Base-by-base conservation (phyloP, 2,797 vertebrate species). In the Centroberyx gerrardi region DNA sequence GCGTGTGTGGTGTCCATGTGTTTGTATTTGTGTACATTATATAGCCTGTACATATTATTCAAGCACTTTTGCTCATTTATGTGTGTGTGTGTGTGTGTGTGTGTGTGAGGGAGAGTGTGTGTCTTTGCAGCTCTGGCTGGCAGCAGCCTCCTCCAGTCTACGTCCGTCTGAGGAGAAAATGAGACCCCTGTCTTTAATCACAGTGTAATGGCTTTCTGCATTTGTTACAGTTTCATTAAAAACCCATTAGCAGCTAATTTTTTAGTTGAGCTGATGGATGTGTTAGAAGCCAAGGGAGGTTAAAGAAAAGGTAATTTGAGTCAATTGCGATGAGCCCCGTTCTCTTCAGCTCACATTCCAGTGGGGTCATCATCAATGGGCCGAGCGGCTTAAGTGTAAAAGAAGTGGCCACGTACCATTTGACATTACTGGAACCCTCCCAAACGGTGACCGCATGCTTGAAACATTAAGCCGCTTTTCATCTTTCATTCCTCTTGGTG, bases 181-280 rank as follows among this genome's bases (percentile, higher is more conserved):
- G 63, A 85, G 82, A 82, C 72, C 68, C 29, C 65, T 72, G 72
- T 90, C 90, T 93, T 93, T 92, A 93, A 94, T 93, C 92, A 92
- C 80, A 51, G 51, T 58, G 61, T 91, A 90, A 94, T 87, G 88
- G 84, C 83, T 92, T 90, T 91, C 82, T 90, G 74, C 89, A 92
- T 93, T 93, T 92, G 85, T 94, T 90, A 86, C 88, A 72, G 85
- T 92, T 94, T 94, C 90, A 93, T 94, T 94, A 93, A 93, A 94
- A 94, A 87, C 70, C 84, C 87, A 93, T 94, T 93, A 89, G 88
- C 80, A 72, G 85, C 86, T 86, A 85, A 88, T 91, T 92, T 92
- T 91, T 87, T 84, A 75, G 84, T 51, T 51, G 76, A 81, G 82
- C 84, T 90, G 87, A 93, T 90, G 85, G 85, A 90, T 93, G 86